A percentile compares a stretch with the other conserved stretches of the same genome.
Evolutionary conservation across 1,140 invertebrate genomes (phyloP).

Genomic region (Caenorhabditis inopinata): DNA sequence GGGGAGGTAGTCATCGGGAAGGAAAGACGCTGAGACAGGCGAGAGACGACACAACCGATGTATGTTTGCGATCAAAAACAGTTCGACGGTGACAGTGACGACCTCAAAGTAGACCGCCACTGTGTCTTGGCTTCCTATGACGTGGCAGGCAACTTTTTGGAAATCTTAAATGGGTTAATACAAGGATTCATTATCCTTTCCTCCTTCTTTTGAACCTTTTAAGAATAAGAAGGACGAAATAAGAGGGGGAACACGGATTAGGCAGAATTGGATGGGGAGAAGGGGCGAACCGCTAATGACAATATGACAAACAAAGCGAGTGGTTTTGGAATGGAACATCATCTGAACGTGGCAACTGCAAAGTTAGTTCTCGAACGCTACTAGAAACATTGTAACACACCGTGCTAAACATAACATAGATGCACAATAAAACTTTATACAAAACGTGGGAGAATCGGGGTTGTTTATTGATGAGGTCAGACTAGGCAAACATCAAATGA

Average conservation of each 20-base stretch:
- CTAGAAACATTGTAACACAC: too few relatives aligned
- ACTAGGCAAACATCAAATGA: constrained; percentile 17
- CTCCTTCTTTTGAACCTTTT: neutral
- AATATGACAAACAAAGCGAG: constrained; percentile 24
- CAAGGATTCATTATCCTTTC: neutral
- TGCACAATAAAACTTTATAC: constrained; percentile 4
- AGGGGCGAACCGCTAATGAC: constrained; percentile 10
- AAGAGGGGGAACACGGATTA: neutral
- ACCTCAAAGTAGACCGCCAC: constrained; percentile 31
- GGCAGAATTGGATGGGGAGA: neutral
- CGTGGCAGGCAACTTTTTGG: constrained; percentile 15
- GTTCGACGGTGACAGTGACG: constrained; percentile 32
- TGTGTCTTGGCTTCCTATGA: constrained; percentile 25
- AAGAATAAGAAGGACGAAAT: neutral
- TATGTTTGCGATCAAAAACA: constrained; percentile 34
- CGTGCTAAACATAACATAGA: neutral
- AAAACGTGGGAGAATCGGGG: neutral
- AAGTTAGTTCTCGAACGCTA: too few relatives aligned
- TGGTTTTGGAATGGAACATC: neutral
- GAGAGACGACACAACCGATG: constrained; percentile 23
- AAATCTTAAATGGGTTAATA: neutral
- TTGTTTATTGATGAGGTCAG: neutral
- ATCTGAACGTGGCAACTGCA: constrained; percentile 10
- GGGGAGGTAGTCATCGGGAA: constrained; percentile 16
- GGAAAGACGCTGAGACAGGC: neutral